Evolutionary conservation across 2,113 vertebrate species (phyloP).

Genomic region (Elanus axillaris): DNA sequence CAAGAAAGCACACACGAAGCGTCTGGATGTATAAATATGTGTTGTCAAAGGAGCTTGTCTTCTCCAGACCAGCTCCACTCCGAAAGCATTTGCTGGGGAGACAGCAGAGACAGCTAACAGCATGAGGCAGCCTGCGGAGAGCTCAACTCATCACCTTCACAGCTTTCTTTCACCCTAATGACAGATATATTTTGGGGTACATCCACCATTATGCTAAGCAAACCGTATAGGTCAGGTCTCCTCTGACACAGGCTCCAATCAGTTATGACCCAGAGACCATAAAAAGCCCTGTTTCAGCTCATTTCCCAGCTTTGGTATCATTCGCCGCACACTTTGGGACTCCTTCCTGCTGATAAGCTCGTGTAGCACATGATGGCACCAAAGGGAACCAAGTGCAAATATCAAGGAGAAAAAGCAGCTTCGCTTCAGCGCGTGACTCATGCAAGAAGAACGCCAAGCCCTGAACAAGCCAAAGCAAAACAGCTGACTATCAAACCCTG

Average conservation of each 20-base stretch:
- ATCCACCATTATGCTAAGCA: not conserved
- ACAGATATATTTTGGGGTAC: not conserved
- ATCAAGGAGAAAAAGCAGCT: slow-evolving; percentile 2
- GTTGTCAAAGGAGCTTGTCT: not conserved
- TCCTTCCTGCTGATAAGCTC: not conserved
- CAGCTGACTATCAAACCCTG: slow-evolving; percentile 1
- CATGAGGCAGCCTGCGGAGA: not conserved
- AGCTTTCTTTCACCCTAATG: not conserved
- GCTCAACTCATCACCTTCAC: not conserved
- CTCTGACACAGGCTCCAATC: not conserved
- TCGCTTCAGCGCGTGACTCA: not conserved
- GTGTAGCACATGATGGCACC: slow-evolving; percentile 4
- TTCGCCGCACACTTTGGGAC: not conserved
- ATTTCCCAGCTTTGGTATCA: not conserved
- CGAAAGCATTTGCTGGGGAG: not conserved
- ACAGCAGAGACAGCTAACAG: accelerated
- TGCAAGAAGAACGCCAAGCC: not conserved
- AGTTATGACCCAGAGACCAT: not conserved
- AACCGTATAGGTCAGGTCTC: accelerated
- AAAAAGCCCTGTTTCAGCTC: not conserved
- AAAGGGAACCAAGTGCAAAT: slow-evolving; percentile 29
- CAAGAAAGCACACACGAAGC: accelerated
- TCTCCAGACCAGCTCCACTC: not conserved
- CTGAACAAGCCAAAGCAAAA: not conserved
- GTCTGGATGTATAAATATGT: not conserved